Base-by-base conservation (phyloP, 2,113 vertebrate genomes). In the Acanthisitta chloris region DNA sequence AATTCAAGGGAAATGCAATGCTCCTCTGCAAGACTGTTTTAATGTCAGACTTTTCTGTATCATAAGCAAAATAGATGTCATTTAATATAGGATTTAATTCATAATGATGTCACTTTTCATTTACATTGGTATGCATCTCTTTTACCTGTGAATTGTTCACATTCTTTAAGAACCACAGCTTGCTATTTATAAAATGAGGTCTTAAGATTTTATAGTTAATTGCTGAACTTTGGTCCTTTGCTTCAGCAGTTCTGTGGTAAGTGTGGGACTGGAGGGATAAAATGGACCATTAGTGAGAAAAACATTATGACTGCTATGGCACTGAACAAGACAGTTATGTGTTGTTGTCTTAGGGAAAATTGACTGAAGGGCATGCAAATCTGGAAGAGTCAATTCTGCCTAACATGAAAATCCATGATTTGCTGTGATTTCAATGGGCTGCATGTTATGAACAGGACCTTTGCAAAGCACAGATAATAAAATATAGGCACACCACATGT, bases 271-370 rank as follows among this genome's bases (percentile, higher is more conserved):
- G 19, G 13, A 87, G 3, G 6, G 33, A 38, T 19, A 84, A 43
- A n/a, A 1, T 33, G 15, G 9, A 34, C 5, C 0, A 0, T 6
- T 62, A 12, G 2, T 91, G 34, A 55, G 34, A 74, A 24, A 7
- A 62, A 3, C 12, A 16, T 29, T 52, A 4, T 28, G 33, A 26
- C 17, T 40, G 4, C 17, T 51, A 64, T 58, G 17, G 9, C 8
- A 8, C 9, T 24, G 26, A 86, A 66, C 59, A 65, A 10, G 18
- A n/a, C 1, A 19, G 10, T 16, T 71, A 1, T 58, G 9, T 40
- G 12, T 6, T 61, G 14, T 34, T 17, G 3, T 59, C 9, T 26
- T 40, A 36, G 10, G 8, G 14, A 14, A 65, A 51, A 7, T 9
- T 66, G 42, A 26, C 8, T 31, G 19, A 21, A 77, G 8, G 3